Evolutionary conservation across 2,797 vertebrate species (phyloP).

Genomic region (Melanotaenia nigrans): DNA sequence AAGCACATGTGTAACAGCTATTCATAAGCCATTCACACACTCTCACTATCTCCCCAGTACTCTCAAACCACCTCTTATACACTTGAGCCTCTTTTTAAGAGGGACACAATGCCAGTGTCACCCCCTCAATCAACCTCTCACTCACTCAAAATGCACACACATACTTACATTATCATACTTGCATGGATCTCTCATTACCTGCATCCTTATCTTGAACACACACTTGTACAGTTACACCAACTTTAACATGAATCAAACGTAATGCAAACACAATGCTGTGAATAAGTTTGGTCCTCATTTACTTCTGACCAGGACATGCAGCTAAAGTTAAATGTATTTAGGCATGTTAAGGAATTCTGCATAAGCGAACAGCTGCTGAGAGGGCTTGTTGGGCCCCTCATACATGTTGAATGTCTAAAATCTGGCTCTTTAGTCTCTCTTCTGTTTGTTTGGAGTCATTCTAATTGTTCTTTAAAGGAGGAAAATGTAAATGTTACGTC

Average conservation of each 20-base stretch:
- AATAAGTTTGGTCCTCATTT: conserved; percentile 1
- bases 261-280: not conserved
- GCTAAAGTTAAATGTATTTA: conserved; percentile 6
- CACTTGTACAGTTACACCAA: conserved; percentile 15
- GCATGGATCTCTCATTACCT: conserved; percentile 18
- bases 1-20: conserved; percentile 72
- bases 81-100: conserved; percentile 66
- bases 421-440: conserved; percentile 28
- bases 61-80: conserved; percentile 68
- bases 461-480: not conserved
- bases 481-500: not conserved
- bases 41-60: conserved; percentile 65
- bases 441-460: not conserved
- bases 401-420: conserved; percentile 26
- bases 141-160: conserved; percentile 57
- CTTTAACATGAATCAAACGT: not conserved
- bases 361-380: conserved; percentile 9
- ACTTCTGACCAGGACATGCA: not conserved
- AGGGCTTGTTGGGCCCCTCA: conserved; percentile 50
- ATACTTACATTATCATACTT: conserved; percentile 17
- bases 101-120: conserved; percentile 61
- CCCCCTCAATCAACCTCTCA: conserved; percentile 70
- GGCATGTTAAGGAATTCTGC: conserved; percentile 17
- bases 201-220: conserved; percentile 8
- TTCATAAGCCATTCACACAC: conserved; percentile 76